Evolutionary conservation across 30 jellyfish, hydroid and myxozoan genomes (phyloP), one percentile per base, ranked within the genome.

Genomic region (Chrysaora quinquecirrha): DNA sequence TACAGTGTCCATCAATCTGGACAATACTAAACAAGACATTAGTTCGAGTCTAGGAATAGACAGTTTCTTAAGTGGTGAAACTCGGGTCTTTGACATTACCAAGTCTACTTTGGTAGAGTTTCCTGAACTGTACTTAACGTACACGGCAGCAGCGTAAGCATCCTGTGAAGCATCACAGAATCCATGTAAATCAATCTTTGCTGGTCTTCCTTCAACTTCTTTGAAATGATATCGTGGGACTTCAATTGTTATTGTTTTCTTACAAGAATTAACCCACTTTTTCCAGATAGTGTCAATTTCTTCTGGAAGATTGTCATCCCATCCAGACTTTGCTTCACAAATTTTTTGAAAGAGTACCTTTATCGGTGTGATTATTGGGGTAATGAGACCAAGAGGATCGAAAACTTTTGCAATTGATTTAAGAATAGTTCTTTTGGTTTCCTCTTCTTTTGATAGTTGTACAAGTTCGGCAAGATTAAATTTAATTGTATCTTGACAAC

Each of bases 11-110:
- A 79, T 49, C 30, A 79, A 38, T 12, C 90, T 32, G 2, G 90
- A 31, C 18, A 79, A 64, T 14, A 79, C 29, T 19, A 79, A 63
- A 0, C 61, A 22, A 3, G 75, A 24, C 52, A 82, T 27, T 2
- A 82, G 56, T 31, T 82, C 92, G 16, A 67, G 84, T 20, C 86
- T 73, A 10, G 92, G 92, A 31, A 82, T 67, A 1, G 92, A 6
- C n/a, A 47, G 63, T 11, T 52, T 32, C 1, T 33, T 16, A 6
- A 82, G 19, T 20, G 92, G 92, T 28, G 85, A 77, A 1, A 82
- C 92, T 56, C 85, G 30, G 7, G 92, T 10, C 62, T 82, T 82
- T 54, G 92, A 71, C 73, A 48, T 34, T 3, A 82, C 68, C 46
- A 82, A 56, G 34, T 34, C 19, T 7, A 60, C 64, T 25, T 35